Percentiles rank a stretch among this genome's conserved stretches.
These are phyloP conservation scores for Apeira syringaria DNA, from an alignment of 2,888 invertebrate species.

Conservation along the genomic window DNA sequence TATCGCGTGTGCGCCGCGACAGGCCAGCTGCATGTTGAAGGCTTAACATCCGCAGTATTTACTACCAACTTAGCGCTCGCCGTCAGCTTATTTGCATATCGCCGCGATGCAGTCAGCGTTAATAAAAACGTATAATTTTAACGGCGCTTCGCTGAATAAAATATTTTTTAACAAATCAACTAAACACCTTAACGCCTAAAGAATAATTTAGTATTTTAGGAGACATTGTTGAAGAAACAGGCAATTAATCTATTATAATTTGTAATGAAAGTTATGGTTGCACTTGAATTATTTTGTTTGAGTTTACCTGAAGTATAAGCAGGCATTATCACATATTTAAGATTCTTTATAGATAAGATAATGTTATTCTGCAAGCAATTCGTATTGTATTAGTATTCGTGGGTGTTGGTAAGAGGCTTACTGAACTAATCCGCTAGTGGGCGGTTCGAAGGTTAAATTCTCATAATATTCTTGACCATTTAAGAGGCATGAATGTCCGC, in stretches of 20 bases:
- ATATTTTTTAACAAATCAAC: slow-evolving; percentile 2
- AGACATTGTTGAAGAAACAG: no score
- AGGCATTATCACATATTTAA: no score
- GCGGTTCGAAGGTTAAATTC: background rate
- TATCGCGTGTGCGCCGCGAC: slow-evolving; percentile 21
- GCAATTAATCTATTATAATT: no score
- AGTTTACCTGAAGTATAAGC: no score
- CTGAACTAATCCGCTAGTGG: background rate
- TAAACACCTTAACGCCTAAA: no score
- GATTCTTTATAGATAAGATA: background rate
- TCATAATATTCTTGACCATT: background rate
- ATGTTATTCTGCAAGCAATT: background rate
- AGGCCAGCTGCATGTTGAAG: slow-evolving; percentile 29
- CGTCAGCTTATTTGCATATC: slow-evolving; percentile 42
- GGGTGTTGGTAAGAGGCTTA: background rate
- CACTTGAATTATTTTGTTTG: no score
- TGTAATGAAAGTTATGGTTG: no score
- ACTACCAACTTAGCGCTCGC: slow-evolving; percentile 39
- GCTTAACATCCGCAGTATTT: slow-evolving; percentile 34
- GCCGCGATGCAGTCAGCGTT: slow-evolving; percentile 36
- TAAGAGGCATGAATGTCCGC: background rate
- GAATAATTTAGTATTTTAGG: no score
- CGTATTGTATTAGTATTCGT: background rate
- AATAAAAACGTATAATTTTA: slow-evolving; percentile 40
- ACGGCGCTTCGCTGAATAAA: slow-evolving; percentile 20